phyloP scores from a whole-genome alignment of 2,113 vertebrate genomes.

The Pedionomus torquatus region DNA sequence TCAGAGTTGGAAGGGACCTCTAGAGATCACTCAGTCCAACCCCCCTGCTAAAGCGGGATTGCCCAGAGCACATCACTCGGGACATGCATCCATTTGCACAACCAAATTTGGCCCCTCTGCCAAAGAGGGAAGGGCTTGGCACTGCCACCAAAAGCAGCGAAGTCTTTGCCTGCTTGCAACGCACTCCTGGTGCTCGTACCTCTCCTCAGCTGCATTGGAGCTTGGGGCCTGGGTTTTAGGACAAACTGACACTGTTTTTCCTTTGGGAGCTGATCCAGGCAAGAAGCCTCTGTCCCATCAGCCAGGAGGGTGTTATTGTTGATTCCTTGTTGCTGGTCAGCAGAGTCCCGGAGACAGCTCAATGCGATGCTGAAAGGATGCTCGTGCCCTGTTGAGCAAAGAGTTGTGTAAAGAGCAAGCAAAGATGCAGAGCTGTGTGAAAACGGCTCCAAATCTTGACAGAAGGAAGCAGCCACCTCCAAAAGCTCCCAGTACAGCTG shows the following conservation, averaged over 20 bases:
- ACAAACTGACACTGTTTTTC: constrained; percentile 75
- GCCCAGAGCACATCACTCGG: too few species aligned
- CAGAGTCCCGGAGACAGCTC: constrained; percentile 58
- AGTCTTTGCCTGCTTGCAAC: not conserved
- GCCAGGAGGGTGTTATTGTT: constrained; percentile 40
- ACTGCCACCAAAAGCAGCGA: not conserved
- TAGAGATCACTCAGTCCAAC: too few species aligned
- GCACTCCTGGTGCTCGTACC: constrained; percentile 35
- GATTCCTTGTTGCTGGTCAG: constrained; percentile 54
- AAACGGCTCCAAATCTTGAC: not conserved
- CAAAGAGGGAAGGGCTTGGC: not conserved
- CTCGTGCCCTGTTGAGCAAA: constrained; percentile 74
- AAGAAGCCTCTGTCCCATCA: constrained; percentile 39
- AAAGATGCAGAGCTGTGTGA: not conserved
- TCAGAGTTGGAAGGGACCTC: too few species aligned
- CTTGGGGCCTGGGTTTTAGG: constrained; percentile 67
- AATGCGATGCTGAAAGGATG: constrained; percentile 76
- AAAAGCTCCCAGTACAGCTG: not conserved
- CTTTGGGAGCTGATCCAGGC: constrained; percentile 66
- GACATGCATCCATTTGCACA: not conserved
- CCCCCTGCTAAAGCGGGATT: too few species aligned
- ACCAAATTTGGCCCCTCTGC: not conserved
- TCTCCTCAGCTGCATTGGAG: constrained; percentile 49
- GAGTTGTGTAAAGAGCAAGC: not conserved
- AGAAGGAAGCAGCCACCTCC: not conserved